Evolutionary conservation across 37 sponge, comb jelly and placozoan genomes (phyloP), one percentile per base, ranked within the genome.

Genomic region (Corticium candelabrum): DNA sequence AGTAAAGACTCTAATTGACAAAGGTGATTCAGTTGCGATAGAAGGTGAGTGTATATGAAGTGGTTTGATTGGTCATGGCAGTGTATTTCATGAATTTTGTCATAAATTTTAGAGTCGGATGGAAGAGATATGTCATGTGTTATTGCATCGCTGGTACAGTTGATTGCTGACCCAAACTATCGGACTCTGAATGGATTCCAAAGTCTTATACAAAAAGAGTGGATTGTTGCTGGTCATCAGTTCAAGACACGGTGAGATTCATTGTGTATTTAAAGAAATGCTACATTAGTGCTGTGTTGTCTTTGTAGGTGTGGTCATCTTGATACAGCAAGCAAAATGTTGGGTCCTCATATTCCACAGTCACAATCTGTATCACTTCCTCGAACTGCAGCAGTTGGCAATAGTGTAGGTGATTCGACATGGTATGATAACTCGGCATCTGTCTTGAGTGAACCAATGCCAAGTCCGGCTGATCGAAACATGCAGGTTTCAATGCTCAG

Each of bases 201-300:
- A 84, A 69, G 69, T 32, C 84, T 96, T 33, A 82, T 96, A n/a
- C 94, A 96, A 80, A 93, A 93, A 73, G 93, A 93, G 71, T 96
- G 97, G 97, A 84, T 92, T 37, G 88, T 92, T 21, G 84, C 90
- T 84, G 97, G 97, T 0, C 89, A 96, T 77, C 85, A 89, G 29
- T 96, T 96, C 77, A 68, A 77, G 40, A 71, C 82, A 35, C 56
- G 94, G 11, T 80, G 81, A 50, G 62, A 50, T n/a, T n/a, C n/a
- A n/a, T n/a, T n/a, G n/a, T n/a, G n/a, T n/a, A n/a, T n/a, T n/a
- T n/a, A n/a, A n/a, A n/a, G n/a, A n/a, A n/a, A n/a, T n/a, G n/a
- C n/a, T n/a, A n/a, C n/a, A n/a, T n/a, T n/a, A n/a, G n/a, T n/a
- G n/a, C n/a, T n/a, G n/a, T n/a, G n/a, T n/a, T n/a, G n/a, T n/a